These are phyloP conservation scores for Steromphala cineraria DNA, from an alignment of 2,888 invertebrate species.

Conservation along the genomic window DNA sequence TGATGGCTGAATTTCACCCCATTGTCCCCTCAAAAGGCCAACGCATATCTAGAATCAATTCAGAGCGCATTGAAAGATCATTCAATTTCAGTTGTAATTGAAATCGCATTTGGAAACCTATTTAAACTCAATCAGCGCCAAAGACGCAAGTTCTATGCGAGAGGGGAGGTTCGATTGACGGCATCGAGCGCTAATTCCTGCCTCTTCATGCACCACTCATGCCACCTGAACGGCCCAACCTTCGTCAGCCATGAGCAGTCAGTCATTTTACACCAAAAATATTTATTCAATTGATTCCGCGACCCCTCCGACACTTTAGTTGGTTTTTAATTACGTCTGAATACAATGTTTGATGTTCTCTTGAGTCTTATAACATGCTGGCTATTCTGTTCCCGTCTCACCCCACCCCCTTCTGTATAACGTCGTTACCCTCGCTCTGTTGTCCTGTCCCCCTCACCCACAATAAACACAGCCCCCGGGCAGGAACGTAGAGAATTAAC, in stretches of 20 bases:
- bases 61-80: conserved; percentile 22
- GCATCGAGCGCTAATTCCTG: conserved; percentile 19
- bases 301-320: conserved; percentile 18
- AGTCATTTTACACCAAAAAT: conserved; percentile 29
- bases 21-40: conserved; percentile 4
- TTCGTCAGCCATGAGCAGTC: neutral
- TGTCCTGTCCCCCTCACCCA: neutral
- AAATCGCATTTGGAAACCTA: conserved; percentile 28
- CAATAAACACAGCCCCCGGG: conserved; percentile 11
- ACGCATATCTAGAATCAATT: conserved; percentile 8
- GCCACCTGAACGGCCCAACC: neutral
- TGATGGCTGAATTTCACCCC: conserved; percentile 9
- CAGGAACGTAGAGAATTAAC: conserved; percentile 3
- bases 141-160: conserved; percentile 21
- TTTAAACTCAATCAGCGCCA: conserved; percentile 28
- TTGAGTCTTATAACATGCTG: neutral
- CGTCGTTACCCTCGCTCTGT: neutral
- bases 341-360: conserved; percentile 25
- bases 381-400: neutral
- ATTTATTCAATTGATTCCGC: conserved; percentile 26
- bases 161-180: conserved; percentile 13
- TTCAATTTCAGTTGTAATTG: conserved; percentile 24
- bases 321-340: conserved; percentile 28
- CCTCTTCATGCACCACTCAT: neutral
- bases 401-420: neutral